Percentiles rank a stretch among this genome's conserved stretches.
Conservation (phyloP, 2,888 invertebrate species). For the Leptinotarsa tumamoca region DNA sequence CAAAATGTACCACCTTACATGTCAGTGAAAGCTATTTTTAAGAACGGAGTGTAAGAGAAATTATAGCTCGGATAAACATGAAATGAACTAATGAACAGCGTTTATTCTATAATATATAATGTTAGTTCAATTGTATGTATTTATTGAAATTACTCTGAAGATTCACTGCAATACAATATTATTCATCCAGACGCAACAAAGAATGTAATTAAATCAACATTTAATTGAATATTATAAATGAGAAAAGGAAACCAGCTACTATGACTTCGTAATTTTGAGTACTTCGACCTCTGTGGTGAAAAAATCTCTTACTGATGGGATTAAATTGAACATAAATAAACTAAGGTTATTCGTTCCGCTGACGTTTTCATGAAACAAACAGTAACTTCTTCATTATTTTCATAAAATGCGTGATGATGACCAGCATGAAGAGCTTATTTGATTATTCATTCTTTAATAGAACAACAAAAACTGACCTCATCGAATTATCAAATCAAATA, state of each 20-base stretch:
- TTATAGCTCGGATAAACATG: slow-evolving; percentile 25
- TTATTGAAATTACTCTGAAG: slow-evolving; percentile 20
- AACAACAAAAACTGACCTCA: background rate
- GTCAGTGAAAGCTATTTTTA: background rate
- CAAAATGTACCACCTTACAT: background rate
- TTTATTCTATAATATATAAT: slow-evolving; percentile 32
- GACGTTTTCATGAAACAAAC: slow-evolving; percentile 27
- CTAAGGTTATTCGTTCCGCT: slow-evolving; percentile 36
- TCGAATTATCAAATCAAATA: background rate
- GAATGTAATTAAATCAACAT: slow-evolving; percentile 22
- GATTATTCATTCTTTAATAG: slow-evolving; percentile 14
- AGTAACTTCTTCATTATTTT: slow-evolving; percentile 20
- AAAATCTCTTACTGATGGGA: slow-evolving; percentile 42
- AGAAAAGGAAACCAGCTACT: slow-evolving; percentile 28
- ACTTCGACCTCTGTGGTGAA: slow-evolving; percentile 37
- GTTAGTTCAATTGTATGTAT: slow-evolving; percentile 24
- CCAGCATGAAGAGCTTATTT: background rate
- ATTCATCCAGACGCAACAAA: slow-evolving; percentile 15
- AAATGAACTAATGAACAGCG: slow-evolving; percentile 13
- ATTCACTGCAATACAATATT: slow-evolving; percentile 23
- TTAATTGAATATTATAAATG: slow-evolving; percentile 31
- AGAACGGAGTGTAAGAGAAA: slow-evolving; percentile 13
- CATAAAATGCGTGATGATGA: slow-evolving; percentile 25
- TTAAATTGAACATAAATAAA: slow-evolving; percentile 46
- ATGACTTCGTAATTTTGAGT: slow-evolving; percentile 26